These are phyloP conservation scores for Pardosa pseudoannulata DNA, from an alignment of 2,888 invertebrate species.

Conservation along the genomic window DNA sequence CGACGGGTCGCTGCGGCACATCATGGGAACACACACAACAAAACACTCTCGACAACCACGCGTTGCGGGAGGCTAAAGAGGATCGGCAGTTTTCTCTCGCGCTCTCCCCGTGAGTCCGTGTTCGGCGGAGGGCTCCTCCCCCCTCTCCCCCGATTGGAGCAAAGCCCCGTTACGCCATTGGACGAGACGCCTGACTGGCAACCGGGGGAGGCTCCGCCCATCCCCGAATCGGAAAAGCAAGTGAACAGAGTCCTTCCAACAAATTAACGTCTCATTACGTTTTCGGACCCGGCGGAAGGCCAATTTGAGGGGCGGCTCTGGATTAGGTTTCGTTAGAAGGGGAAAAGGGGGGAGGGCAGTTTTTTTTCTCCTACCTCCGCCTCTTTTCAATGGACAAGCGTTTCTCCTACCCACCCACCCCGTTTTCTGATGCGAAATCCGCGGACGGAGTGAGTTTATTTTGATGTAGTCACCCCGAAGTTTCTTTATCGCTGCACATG, in stretches of 20 bases:
- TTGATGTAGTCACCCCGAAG: too few relatives aligned
- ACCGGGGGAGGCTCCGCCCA: constrained; percentile 38
- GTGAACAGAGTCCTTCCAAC: constrained; percentile 22
- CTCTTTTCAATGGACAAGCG: neutral
- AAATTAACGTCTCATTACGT: constrained; percentile 68
- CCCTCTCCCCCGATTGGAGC: neutral
- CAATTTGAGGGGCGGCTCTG: constrained; percentile 52
- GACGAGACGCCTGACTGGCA: constrained; percentile 29
- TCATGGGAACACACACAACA: constrained; percentile 43
- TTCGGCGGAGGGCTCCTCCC: constrained; percentile 36
- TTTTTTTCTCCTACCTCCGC: constrained; percentile 11
- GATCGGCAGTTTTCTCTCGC: too few relatives aligned
- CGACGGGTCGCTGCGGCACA: constrained; percentile 69
- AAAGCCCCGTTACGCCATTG: neutral
- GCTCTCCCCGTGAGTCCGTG: neutral
- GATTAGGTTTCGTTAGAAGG: constrained; percentile 21
- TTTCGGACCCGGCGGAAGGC: constrained; percentile 32
- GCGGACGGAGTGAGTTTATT: neutral
- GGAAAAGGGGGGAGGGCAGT: too few relatives aligned
- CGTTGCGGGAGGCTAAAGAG: constrained; percentile 7
- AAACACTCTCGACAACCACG: neutral
- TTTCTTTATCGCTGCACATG: too few relatives aligned
- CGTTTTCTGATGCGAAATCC: neutral
- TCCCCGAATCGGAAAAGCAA: constrained; percentile 21
- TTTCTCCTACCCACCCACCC: neutral